Evolutionary conservation across 2,888 invertebrate species (phyloP).

Genomic region (Lepetodrilus schrolli): DNA sequence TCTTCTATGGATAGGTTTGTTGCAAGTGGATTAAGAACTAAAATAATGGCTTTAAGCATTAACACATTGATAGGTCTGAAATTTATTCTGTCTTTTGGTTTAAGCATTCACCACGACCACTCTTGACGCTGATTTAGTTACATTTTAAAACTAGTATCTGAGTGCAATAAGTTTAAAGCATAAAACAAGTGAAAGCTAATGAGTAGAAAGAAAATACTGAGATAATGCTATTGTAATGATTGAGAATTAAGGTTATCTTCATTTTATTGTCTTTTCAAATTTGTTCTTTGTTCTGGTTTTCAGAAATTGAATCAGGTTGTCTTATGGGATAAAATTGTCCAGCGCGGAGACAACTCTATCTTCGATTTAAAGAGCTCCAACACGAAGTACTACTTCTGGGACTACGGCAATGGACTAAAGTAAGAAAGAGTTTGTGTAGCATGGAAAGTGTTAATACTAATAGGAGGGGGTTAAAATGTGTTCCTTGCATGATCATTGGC

Average conservation of each 20-base stretch:
- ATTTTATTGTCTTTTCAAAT: too few relatives aligned
- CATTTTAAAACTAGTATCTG: too few relatives aligned
- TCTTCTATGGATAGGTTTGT: background rate
- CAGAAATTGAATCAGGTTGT: slow-evolving; percentile 83
- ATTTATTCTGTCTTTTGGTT: too few relatives aligned
- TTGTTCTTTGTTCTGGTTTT: background rate
- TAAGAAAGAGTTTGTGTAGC: too few relatives aligned
- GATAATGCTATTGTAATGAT: background rate
- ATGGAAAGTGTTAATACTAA: too few relatives aligned
- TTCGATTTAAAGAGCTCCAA: slow-evolving; percentile 95
- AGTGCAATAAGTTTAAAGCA: too few relatives aligned
- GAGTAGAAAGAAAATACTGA: background rate
- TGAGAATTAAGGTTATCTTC: background rate
- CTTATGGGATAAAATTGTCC: slow-evolving; percentile 98
- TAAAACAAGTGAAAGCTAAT: background rate
- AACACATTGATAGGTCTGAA: too few relatives aligned
- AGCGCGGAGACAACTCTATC: slow-evolving; percentile 93
- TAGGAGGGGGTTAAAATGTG: too few relatives aligned
- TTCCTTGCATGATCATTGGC: too few relatives aligned
- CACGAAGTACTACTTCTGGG: slow-evolving; percentile 99
- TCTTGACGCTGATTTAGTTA: too few relatives aligned
- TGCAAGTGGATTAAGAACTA: background rate
- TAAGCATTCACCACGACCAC: too few relatives aligned
- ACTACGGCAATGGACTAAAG: slow-evolving; percentile 97
- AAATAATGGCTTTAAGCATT: too few relatives aligned